Base-by-base conservation (phyloP, 2,888 invertebrate species). In the Marasmarcha lunaedactyla region DNA sequence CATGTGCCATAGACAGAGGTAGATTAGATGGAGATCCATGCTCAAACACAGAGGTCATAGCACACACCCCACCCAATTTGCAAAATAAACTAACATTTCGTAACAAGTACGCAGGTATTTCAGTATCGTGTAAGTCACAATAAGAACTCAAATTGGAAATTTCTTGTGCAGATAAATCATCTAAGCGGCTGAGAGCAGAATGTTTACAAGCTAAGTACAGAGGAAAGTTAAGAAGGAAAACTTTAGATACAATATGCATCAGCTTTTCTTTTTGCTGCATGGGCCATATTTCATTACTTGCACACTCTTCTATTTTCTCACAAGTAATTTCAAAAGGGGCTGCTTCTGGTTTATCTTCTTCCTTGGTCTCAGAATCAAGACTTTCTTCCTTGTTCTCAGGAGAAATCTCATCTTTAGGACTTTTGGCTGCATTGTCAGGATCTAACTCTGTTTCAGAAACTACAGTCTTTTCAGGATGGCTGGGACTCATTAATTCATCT, bases 21-120 rank as follows among this genome's bases (percentile, higher is more conserved):
- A 97, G 79, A 37, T 88, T 86, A 36, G 87, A 86, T 34, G 94
- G 91, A 48, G 87, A 85, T 35, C 90, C 86, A 67, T 87, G 85
- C 53, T 93, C 93, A 74, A 97, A 95, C 65, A 95, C 94, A 40
- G 89, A 85, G 20, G 92, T 91, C 89, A 97, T 93, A 26, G 94
- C 90, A 61, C 91, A 89, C 44, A 97, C 89, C 15, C 96, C 97
- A 44, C 94, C 94, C 48, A 91, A 88, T 68, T 95, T 95, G 72
- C 96, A 96, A 78, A 97, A 97, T 58, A 94, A 87, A 54, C 93
- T 93, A n/a, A 97, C 95, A 78, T 97, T 96, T 41, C 95, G 88
- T 44, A 97, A 85, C 47, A 97, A 85, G 68, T 93, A 94, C 42
- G 95, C 91, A 15, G 96, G 95, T 61, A 96, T 92, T 73, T 97